A percentile compares a stretch with the other conserved stretches of the same genome.
These are phyloP conservation scores for Abrostola triplasia DNA, from an alignment of 2,888 invertebrate genomes.

Conservation along the genomic window DNA sequence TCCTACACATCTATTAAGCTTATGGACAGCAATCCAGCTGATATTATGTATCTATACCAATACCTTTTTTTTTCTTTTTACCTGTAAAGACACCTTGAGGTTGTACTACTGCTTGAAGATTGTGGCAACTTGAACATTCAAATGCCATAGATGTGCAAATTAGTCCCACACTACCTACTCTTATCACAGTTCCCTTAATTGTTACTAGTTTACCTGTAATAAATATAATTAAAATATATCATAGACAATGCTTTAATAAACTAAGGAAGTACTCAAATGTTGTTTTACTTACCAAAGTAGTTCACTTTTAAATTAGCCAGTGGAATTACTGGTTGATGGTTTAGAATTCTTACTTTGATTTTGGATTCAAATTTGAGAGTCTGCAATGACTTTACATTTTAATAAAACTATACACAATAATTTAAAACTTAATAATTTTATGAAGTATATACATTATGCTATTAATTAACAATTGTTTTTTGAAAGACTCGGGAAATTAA, in stretches of 20 bases:
- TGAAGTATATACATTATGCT: no score
- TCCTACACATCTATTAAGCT: no score
- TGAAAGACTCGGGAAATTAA: neutral
- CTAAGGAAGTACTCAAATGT: neutral
- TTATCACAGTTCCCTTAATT: constrained; percentile 95
- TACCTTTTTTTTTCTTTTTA: constrained; percentile 43
- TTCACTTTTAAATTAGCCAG: constrained; percentile 92
- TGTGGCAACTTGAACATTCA: constrained; percentile 91
- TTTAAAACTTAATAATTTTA: no score
- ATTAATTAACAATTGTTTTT: neutral
- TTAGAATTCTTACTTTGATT: constrained; percentile 78
- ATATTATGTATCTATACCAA: neutral
- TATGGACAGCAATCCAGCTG: no score
- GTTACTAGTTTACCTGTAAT: constrained; percentile 92
- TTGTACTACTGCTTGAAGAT: constrained; percentile 90
- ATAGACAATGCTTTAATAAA: neutral
- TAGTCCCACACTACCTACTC: constrained; percentile 92
- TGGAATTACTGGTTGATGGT: constrained; percentile 90
- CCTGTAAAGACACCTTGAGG: constrained; percentile 86
- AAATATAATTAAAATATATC: constrained; percentile 19
- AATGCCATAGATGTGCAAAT: constrained; percentile 94
- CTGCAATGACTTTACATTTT: constrained; percentile 60
- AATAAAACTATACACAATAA: no score
- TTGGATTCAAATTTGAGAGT: constrained; percentile 80
- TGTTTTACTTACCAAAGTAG: constrained; percentile 89